A percentile compares a stretch with the other conserved stretches of the same genome.
These are phyloP conservation scores for Epinotia bilunana DNA, from an alignment of 2,888 invertebrate species.

Conservation along the genomic window DNA sequence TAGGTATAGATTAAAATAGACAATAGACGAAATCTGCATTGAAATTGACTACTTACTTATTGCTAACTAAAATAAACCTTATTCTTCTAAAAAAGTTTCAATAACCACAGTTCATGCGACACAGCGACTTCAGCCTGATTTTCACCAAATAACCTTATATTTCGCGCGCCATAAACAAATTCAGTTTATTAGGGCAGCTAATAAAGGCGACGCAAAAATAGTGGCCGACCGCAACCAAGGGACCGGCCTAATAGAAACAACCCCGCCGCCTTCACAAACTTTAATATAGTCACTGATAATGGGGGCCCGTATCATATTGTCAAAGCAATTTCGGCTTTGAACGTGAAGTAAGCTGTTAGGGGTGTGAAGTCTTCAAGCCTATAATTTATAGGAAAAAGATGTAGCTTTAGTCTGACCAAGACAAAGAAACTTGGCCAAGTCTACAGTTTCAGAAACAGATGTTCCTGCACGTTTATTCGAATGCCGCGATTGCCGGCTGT, in stretches of 20 bases:
- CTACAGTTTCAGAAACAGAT: no score
- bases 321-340: not conserved
- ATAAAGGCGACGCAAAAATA: constrained; percentile 72
- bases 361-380: not conserved
- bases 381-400: not conserved
- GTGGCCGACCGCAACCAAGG: constrained; percentile 64
- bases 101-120: constrained; percentile 2
- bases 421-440: no score
- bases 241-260: constrained; percentile 39
- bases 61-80: not conserved
- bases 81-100: not conserved
- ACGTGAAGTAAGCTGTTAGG: not conserved
- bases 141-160: constrained; percentile 48
- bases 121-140: constrained; percentile 4
- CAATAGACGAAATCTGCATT: not conserved
- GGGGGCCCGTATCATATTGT: constrained; percentile 8
- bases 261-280: constrained; percentile 4
- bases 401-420: no score
- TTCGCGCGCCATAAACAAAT: constrained; percentile 61
- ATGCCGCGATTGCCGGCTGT: no score
- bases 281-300: constrained; percentile 28
- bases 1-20: no score
- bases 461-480: no score
- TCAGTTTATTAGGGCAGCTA: constrained; percentile 69
- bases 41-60: not conserved